Evolutionary conservation across 2,113 vertebrate species (phyloP), one percentile per base, ranked within the genome.

Genomic region (Pandion haliaetus): DNA sequence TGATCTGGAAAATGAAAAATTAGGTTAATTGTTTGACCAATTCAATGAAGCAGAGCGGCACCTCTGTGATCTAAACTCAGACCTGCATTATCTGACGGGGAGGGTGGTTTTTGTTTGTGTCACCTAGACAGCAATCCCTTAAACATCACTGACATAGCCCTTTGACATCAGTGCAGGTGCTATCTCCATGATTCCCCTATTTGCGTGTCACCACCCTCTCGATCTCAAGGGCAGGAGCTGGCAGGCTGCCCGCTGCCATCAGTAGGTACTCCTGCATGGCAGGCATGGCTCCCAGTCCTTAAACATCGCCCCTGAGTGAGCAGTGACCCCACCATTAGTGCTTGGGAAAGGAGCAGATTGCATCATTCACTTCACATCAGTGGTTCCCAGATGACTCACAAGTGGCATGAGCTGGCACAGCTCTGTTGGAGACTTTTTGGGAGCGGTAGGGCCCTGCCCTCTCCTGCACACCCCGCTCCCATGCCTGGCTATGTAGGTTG

Each of bases 401-500:
- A 24, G 42, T 0, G 1, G 29, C 38, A 40, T 31, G 77, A 96
- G 55, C 40, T 7, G 5, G 65, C 21, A 29, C 2, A 7, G 70
- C 52, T 67, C 2, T 1, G 9, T 0, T 28, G 28, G 50, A 74
- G 55, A 31, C 6, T 62, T 54, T 4, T 13, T 11, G 54, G 71
- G 71, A 92, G 58, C 3, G 1, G 61, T 16, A 25, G 50, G 17
- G 34, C 32, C 63, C 49, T 78, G 78, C 45, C 65, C 5, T 11
- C 20, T 73, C 45, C 69, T 78, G 69, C 65, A 61, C 36, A n/a
- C 10, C 12, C 32, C 3, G 1, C 29, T 81, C n/a, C 58, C 0
- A 0, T 29, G 29, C n/a, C 58, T 1, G 0, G 45, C 62, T 32
- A 17, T 1, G 0, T 8, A 45, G 32, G 25, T 3, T 73, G 54